Percentiles rank a stretch among this genome's conserved stretches.
Evolutionary conservation across 2,797 vertebrate species (phyloP).

Genomic region (Epinephelus coioides): DNA sequence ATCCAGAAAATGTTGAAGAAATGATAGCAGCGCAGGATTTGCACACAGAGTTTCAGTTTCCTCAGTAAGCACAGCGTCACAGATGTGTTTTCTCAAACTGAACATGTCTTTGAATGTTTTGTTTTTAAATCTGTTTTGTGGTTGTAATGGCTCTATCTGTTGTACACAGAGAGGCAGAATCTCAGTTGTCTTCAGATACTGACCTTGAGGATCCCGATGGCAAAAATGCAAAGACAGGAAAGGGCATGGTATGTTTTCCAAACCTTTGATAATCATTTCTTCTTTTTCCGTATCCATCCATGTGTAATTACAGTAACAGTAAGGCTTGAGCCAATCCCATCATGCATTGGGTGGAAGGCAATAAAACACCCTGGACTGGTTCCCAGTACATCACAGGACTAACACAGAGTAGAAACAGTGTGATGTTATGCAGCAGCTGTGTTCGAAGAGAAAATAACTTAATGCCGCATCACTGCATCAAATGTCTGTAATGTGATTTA

Average conservation of each 20-base stretch:
- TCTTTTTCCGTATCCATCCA: not conserved
- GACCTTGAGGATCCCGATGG: conserved; percentile 95
- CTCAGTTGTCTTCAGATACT: conserved; percentile 94
- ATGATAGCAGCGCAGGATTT: conserved; percentile 87
- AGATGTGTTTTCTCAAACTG: not conserved
- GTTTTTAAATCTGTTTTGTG: not conserved
- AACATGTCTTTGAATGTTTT: conserved; percentile 5
- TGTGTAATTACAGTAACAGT: not conserved
- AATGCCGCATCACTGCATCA: not conserved
- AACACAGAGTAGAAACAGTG: not conserved
- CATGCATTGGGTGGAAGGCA: conserved; percentile 7
- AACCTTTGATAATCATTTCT: not conserved
- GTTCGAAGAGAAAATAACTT: conserved; percentile 10
- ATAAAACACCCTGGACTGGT: conserved; percentile 16
- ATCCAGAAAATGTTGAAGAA: conserved; percentile 85
- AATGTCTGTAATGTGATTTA: conserved; percentile 24
- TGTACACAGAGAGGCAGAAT: conserved; percentile 91
- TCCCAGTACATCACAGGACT: conserved; percentile 10
- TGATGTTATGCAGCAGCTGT: conserved; percentile 5
- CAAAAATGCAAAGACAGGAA: conserved; percentile 91
- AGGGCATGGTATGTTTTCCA: conserved; percentile 87
- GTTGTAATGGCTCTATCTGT: conserved; percentile 31
- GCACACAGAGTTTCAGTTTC: conserved; percentile 82
- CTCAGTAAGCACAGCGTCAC: conserved; percentile 76
- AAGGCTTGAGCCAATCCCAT: conserved; percentile 6